phyloP scores from a whole-genome alignment of 2,113 vertebrate species.

The Eurypyga helias region DNA sequence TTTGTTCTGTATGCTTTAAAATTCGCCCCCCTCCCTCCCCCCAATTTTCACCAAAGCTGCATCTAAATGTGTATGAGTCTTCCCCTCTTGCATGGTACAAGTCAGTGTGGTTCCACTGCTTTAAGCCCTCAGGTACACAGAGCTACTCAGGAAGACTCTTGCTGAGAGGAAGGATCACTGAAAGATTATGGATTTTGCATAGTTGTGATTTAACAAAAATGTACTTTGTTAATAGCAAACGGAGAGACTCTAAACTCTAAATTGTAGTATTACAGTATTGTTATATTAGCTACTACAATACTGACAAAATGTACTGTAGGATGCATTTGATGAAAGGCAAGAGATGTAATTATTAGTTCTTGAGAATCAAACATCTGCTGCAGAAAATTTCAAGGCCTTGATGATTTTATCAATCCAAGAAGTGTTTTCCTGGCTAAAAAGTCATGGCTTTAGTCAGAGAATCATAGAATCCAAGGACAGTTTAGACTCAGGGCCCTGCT shows the following conservation, averaged over 20 bases:
- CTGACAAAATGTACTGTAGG: neutral
- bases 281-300: neutral
- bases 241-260: neutral
- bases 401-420: neutral
- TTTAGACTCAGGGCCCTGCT: neutral
- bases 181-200: neutral
- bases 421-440: neutral
- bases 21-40: fast-evolving
- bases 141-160: neutral
- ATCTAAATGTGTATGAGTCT: neutral
- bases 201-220: neutral
- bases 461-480: neutral
- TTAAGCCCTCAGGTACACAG: neutral
- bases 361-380: neutral
- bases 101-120: neutral
- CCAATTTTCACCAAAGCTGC: neutral
- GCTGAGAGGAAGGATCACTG: neutral
- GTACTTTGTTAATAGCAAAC: neutral
- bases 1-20: neutral
- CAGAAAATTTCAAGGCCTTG: neutral
- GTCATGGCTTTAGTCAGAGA: neutral
- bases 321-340: neutral
- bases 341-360: neutral
- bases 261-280: neutral
- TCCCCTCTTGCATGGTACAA: neutral